Base-by-base conservation (phyloP, 2,888 invertebrate species). In the Strigamia maritima region DNA sequence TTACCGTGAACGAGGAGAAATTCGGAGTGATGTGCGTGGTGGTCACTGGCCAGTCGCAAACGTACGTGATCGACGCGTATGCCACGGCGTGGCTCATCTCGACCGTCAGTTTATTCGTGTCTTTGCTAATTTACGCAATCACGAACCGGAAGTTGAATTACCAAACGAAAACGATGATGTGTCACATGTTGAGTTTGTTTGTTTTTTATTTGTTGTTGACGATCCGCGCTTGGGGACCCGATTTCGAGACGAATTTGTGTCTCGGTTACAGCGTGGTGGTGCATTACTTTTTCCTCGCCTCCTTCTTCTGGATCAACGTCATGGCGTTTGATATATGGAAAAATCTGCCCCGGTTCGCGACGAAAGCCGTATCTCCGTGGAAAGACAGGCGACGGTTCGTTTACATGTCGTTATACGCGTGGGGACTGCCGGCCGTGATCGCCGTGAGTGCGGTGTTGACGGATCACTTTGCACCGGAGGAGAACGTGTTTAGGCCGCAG, bases 291-390 rank as follows among this genome's bases (percentile, higher is more conserved):
- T 94, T 94, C 87, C 89, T 95, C 86, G 92, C 94, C 44, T 94
- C 94, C 81, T 95, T 95, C 89, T 94, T 94, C 87, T 95, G 95
- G 95, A 90, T 95, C 76, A 95, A 94, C 87, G 94, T 94, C 81
- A 94, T 95, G 94, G 94, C 94, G n/a, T n/a, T n/a, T n/a, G n/a
- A n/a, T n/a, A n/a, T n/a, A n/a, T n/a, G n/a, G n/a, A n/a, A n/a
- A n/a, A 87, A 94, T 94, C 89, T 81, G 14, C 79, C 79, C 1
- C 77, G 76, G 19, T 49, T 80, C n/a, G 75, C 79, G 22, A 40
- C 24, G 6, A 28, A 16, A n/a, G 6, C 6, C 14, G 24, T 12
- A 7, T n/a, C n/a, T n/a, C n/a, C n/a, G n/a, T n/a, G n/a, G n/a
- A n/a, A n/a, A n/a, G n/a, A n/a, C n/a, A n/a, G n/a, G n/a, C n/a